Conservation (phyloP, 2,113 vertebrate genomes). For the Oreamnos americanus region DNA sequence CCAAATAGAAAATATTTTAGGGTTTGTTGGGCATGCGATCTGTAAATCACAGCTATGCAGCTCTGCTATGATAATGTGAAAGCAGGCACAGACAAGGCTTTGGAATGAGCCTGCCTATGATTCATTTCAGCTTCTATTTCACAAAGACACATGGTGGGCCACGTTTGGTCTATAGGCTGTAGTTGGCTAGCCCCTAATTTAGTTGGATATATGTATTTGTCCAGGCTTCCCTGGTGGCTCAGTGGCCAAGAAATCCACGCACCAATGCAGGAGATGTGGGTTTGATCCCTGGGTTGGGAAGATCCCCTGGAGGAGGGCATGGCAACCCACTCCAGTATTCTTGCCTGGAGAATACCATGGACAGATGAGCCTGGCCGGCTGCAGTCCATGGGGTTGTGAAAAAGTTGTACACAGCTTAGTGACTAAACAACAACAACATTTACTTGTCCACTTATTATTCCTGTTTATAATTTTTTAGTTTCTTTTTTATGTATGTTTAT, state of each 20-base stretch:
- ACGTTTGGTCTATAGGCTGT: neutral
- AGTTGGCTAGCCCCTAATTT: neutral
- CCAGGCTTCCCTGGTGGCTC: neutral
- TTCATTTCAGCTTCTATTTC: neutral
- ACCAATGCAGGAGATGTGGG: neutral
- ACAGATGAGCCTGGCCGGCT: neutral
- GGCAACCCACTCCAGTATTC: neutral
- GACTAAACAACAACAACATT: neutral
- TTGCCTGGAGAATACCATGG: neutral
- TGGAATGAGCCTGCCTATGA: neutral
- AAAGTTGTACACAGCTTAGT: neutral
- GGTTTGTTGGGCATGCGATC: neutral
- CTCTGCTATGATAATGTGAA: neutral
- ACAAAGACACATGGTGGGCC: neutral
- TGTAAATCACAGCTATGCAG: neutral
- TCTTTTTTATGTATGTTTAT: neutral
- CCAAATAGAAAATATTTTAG: neutral
- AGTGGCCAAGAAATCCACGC: neutral
- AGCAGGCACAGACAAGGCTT: neutral
- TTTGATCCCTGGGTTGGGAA: neutral
- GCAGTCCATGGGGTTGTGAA: neutral
- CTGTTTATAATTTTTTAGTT: neutral
- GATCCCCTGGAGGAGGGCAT: neutral
- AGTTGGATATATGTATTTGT: neutral
- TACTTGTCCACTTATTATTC: neutral